These are phyloP conservation scores for Channa argus DNA, from an alignment of 2,113 vertebrate genomes.

Conservation along the genomic window DNA sequence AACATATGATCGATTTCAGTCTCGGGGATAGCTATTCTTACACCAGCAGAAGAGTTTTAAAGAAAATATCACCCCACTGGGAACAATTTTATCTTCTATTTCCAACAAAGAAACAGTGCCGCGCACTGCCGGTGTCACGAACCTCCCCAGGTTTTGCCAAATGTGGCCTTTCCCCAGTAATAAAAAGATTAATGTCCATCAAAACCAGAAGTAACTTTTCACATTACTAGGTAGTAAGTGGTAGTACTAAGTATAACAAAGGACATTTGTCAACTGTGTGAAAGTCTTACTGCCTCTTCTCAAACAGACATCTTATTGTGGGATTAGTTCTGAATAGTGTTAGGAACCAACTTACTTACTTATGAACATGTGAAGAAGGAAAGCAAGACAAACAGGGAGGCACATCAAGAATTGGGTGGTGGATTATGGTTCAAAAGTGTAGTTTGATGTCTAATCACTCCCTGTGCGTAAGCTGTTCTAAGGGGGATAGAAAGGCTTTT, in stretches of 20 bases:
- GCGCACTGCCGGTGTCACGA: constrained; percentile 9
- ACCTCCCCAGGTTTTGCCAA: constrained; percentile 34
- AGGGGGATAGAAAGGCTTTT: constrained; percentile 62
- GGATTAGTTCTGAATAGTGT: constrained; percentile 40
- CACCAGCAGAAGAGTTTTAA: constrained; percentile 63
- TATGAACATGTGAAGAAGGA: constrained; percentile 41
- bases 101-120: constrained; percentile 45
- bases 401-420: constrained; percentile 45
- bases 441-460: constrained; percentile 77
- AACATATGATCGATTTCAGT: constrained; percentile 66
- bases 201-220: constrained; percentile 22
- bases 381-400: constrained; percentile 39
- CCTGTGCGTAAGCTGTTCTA: constrained; percentile 55
- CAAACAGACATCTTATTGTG: constrained; percentile 36
- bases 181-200: constrained; percentile 25
- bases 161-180: constrained; percentile 15
- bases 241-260: constrained; percentile 21
- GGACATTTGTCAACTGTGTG: background rate
- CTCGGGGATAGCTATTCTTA: constrained; percentile 59
- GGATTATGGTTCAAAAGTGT: constrained; percentile 62
- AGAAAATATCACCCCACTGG: constrained; percentile 69
- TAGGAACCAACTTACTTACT: constrained; percentile 25
- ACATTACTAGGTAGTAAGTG: background rate
- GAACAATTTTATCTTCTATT: constrained; percentile 71
- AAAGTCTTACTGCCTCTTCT: constrained; percentile 29